These are phyloP conservation scores for Crotalus tigris DNA, from an alignment of 2,113 vertebrate genomes.

Conservation along the genomic window DNA sequence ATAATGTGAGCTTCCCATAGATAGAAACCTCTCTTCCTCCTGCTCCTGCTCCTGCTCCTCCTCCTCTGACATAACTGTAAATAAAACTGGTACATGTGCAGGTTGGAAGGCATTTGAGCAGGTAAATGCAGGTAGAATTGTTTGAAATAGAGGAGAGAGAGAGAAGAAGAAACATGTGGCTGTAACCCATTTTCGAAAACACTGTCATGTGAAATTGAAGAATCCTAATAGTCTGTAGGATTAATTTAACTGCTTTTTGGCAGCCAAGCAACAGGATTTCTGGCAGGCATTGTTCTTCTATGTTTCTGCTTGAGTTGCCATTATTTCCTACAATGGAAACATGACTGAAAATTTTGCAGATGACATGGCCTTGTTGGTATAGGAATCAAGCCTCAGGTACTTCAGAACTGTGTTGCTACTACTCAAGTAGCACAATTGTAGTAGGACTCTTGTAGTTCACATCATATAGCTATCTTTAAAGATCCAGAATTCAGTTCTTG, in stretches of 20 bases:
- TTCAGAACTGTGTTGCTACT: not conserved
- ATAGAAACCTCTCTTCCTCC: not conserved
- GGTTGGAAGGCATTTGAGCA: not conserved
- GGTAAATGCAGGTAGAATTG: not conserved
- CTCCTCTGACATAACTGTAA: not conserved
- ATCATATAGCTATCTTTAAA: not conserved
- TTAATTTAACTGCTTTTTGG: not conserved
- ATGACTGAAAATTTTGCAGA: not conserved
- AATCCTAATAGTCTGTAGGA: not conserved
- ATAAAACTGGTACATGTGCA: not conserved
- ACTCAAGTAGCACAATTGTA: not conserved
- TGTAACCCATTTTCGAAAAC: not conserved
- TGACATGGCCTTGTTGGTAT: not conserved
- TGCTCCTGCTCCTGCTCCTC: not conserved
- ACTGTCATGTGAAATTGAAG: not conserved
- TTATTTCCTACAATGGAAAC: not conserved
- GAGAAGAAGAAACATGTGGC: not conserved
- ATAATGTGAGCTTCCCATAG: not conserved
- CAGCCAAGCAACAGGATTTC: not conserved
- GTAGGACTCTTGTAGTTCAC: not conserved
- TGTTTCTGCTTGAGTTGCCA: not conserved
- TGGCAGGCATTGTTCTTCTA: not conserved
- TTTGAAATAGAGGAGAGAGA: constrained; percentile 3
- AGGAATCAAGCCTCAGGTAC: not conserved
- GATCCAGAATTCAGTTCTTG: not conserved